These are phyloP conservation scores for Spinus olivaceus DNA, from an alignment of 2,797 vertebrate species.

Conservation along the genomic window DNA sequence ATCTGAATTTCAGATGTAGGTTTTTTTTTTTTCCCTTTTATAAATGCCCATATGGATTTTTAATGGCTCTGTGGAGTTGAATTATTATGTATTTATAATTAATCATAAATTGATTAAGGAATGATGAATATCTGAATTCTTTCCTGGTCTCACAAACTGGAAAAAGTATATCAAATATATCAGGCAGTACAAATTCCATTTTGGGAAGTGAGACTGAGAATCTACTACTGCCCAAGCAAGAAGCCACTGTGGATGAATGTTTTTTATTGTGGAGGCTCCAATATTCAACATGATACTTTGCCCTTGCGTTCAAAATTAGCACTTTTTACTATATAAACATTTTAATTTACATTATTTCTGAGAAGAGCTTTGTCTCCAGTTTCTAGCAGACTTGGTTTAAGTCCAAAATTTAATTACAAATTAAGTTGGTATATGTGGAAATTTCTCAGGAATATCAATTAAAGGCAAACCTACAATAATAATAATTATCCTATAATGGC, in stretches of 20 bases:
- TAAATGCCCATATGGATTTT: neutral
- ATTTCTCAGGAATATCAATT: conserved; percentile 3
- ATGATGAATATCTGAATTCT: neutral
- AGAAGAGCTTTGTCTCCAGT: conserved; percentile 36
- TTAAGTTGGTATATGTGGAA: neutral
- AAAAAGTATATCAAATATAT: neutral
- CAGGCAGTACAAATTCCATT: conserved; percentile 10
- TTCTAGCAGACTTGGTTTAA: conserved; percentile 42
- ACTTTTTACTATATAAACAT: conserved; percentile 20
- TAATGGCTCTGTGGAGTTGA: neutral
- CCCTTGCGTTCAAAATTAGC: conserved; percentile 14
- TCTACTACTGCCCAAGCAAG: conserved; percentile 2
- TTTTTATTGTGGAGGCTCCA: conserved; percentile 14
- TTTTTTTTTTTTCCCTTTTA: neutral
- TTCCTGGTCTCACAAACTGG: neutral
- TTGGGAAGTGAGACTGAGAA: conserved; percentile 26
- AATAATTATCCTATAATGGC: neutral
- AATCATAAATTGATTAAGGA: conserved; percentile 19
- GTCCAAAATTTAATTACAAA: conserved; percentile 54
- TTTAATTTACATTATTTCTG: conserved; percentile 29
- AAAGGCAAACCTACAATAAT: neutral
- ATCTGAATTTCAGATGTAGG: neutral
- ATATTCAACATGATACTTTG: conserved; percentile 22
- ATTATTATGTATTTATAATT: neutral
- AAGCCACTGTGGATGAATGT: neutral